A percentile compares a stretch with the other conserved stretches of the same genome.
phyloP scores from a whole-genome alignment of 2,888 invertebrate genomes.

The Campoplex capitator region DNA sequence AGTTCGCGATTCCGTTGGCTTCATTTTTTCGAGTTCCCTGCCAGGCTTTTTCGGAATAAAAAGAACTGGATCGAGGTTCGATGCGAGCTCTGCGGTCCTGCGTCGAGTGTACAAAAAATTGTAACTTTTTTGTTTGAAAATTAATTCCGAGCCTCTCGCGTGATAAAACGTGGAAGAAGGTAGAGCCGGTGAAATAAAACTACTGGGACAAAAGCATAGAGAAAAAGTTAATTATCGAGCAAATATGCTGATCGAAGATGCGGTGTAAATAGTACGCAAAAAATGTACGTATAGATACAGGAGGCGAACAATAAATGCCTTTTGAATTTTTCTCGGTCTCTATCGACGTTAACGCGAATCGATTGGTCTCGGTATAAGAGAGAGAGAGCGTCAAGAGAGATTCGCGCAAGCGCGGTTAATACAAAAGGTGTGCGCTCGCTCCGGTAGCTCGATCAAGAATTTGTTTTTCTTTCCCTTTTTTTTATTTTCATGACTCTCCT shows the following conservation, averaged over 20 bases:
- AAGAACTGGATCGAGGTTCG: background rate
- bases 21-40: background rate
- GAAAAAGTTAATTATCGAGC: conserved; percentile 59
- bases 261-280: conserved; percentile 4
- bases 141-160: conserved; percentile 12
- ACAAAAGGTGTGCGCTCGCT: conserved; percentile 32
- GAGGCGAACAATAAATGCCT: conserved; percentile 62
- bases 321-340: conserved; percentile 67
- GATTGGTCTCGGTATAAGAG: conserved; percentile 74
- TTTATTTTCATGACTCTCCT: conserved; percentile 30
- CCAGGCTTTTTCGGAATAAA: background rate
- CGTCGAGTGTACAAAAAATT: conserved; percentile 3
- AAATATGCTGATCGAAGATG: conserved; percentile 1
- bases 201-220: conserved; percentile 1
- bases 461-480: conserved; percentile 17
- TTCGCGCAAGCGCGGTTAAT: conserved; percentile 37
- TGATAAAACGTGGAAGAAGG: background rate
- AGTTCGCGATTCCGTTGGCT: no score
- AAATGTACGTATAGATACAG: conserved; percentile 31
- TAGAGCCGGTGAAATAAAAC: conserved; percentile 19
- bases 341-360: conserved; percentile 80
- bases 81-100: background rate
- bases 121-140: background rate
- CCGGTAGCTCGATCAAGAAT: conserved; percentile 24
- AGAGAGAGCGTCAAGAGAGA: conserved; percentile 65